Evolutionary conservation across 2,113 vertebrate species (phyloP).

Genomic region (Podilymbus podiceps): DNA sequence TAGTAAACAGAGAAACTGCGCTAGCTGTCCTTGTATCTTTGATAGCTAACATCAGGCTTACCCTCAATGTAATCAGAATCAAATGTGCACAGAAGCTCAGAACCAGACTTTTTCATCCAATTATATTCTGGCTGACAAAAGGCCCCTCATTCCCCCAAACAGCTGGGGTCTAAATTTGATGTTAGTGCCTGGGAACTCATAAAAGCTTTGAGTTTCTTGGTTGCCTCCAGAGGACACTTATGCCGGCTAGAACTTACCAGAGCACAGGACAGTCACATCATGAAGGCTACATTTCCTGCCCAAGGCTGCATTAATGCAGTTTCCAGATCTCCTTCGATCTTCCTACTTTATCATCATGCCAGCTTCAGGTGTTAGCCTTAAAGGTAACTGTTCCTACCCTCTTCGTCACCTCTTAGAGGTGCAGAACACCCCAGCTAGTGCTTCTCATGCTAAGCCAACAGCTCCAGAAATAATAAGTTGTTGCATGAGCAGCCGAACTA

Average conservation of each 20-base stretch:
- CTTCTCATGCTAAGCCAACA: slow-evolving; percentile 1
- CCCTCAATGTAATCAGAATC: background rate
- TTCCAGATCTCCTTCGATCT: slow-evolving; percentile 6
- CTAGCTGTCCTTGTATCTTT: background rate
- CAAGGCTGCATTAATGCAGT: background rate
- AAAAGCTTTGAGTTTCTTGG: background rate
- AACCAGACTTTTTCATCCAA: background rate
- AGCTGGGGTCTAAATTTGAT: background rate
- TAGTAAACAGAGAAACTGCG: background rate
- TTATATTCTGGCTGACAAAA: background rate
- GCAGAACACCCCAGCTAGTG: background rate
- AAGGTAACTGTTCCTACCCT: background rate
- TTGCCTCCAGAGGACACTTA: background rate
- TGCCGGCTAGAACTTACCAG: background rate
- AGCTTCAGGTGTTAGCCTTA: background rate
- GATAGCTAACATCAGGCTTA: background rate
- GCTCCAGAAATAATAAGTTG: slow-evolving; percentile 46
- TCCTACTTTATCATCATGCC: background rate
- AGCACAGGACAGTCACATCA: background rate
- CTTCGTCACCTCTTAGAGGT: slow-evolving; percentile 12
- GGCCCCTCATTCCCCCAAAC: background rate
- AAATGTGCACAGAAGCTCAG: background rate
- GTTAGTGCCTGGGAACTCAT: background rate
- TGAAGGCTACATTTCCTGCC: background rate
- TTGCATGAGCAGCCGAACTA: slow-evolving; percentile 9